phyloP scores from a whole-genome alignment of 2,797 vertebrate species.

The Coregonus ussuriensis region DNA sequence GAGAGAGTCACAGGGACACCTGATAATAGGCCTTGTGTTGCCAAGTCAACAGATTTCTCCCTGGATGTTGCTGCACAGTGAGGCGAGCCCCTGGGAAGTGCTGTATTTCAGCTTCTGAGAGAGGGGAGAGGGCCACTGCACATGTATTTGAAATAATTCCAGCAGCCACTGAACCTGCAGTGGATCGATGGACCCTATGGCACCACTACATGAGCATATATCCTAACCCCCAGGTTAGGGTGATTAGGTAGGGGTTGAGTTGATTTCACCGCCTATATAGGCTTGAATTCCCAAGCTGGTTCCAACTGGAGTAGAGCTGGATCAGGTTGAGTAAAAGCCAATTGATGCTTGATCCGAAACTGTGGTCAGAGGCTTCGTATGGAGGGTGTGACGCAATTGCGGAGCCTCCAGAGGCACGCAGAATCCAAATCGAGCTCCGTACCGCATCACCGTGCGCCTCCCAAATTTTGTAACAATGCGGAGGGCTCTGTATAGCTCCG shows the following conservation, averaged over 20 bases:
- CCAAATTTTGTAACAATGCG: too few species aligned
- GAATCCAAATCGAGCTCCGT: too few species aligned
- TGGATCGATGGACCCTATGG: not conserved
- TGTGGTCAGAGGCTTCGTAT: too few species aligned
- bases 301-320: not conserved
- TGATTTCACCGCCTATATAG: not conserved
- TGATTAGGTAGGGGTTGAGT: conserved; percentile 19
- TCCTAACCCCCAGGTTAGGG: conserved; percentile 6
- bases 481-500: too few species aligned
- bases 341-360: too few species aligned
- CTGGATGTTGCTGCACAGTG: conserved; percentile 27
- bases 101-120: conserved; percentile 10
- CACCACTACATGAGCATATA: not conserved
- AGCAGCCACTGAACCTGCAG: conserved; percentile 27
- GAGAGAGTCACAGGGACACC: conserved; percentile 51
- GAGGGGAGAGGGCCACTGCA: conserved; percentile 11
- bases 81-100: conserved; percentile 26
- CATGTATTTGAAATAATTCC: conserved; percentile 22
- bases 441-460: too few species aligned
- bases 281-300: not conserved
- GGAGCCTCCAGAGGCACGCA: too few species aligned
- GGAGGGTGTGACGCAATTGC: too few species aligned
- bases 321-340: too few species aligned
- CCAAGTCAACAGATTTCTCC: conserved; percentile 56
- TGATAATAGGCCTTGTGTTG: conserved; percentile 45